Base-by-base conservation (phyloP, 2,888 invertebrate genomes). In the Drosophila kokeensis region DNA sequence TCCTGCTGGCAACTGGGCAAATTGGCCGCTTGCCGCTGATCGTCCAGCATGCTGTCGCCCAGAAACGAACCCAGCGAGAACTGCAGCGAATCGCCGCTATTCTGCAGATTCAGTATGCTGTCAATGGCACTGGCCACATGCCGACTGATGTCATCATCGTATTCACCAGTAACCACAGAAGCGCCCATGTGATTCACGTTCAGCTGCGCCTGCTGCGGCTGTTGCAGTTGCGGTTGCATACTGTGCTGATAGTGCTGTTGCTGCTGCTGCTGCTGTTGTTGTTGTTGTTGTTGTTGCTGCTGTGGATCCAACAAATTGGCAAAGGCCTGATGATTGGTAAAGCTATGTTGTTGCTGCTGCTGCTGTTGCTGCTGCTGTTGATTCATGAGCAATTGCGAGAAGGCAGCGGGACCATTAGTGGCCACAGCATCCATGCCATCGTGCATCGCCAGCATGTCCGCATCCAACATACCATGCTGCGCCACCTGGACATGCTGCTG, bases 61-160 rank as follows among this genome's bases (percentile, higher is more conserved):
- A 93, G 77, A 52, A 93, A 91, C 3, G 93, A 93, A 15, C 93
- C 93, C 83, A 93, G 89, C 8, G 93, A 92, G 67, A 93, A 93
- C 55, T 92, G 92, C 57, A 93, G 67, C 53, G 94, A 92, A 83
- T 94, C 92, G 91, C 93, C 93, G 67, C 92, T 93, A 69, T 92
- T 93, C 90, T 96, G 96, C 81, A 96, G 93, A 93, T 96, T 96
- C 74, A 96, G 93, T 89, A 96, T 96, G 90, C 96, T 96, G 92
- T 96, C 96, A 84, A 96, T 96, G 76, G 96, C 96, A 90, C 95
- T 96, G 92, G 96, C 96, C 73, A 97, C 96, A 92, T 97, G 96
- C 36, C 96, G 95, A 80, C 96, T 96, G 70, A 96, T 95, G 83
- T 95, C 95, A 83, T 96, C 95, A 82, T 95, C 95, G 64, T 93